Evolutionary conservation across 2,113 vertebrate genomes (phyloP).

Genomic region (Petrocephalus microphthalmus): DNA sequence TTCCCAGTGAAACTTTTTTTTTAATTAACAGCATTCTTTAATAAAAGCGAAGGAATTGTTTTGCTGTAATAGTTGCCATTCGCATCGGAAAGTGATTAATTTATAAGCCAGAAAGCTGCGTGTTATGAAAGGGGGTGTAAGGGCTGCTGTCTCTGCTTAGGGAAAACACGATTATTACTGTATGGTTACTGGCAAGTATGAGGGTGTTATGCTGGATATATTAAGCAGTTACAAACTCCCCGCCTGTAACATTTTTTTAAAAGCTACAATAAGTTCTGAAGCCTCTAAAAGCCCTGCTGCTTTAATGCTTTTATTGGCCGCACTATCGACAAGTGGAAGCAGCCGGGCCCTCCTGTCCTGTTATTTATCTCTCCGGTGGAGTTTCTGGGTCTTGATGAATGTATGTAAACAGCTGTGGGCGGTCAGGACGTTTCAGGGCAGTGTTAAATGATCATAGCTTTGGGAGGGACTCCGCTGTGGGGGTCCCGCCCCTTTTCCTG

Average conservation of each 20-base stretch:
- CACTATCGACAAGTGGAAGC: not conserved
- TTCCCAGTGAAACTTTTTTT: not conserved
- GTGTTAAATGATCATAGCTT: not conserved
- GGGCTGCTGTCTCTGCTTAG: not conserved
- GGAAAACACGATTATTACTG: not conserved
- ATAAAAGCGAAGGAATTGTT: not conserved
- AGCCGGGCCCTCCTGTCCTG: not conserved
- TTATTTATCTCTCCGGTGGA: not conserved
- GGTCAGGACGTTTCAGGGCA: not conserved
- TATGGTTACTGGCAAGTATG: not conserved
- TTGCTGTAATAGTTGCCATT: not conserved
- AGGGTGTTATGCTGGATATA: not conserved
- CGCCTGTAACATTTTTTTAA: not conserved
- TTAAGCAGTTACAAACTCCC: not conserved
- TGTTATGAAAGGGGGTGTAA: not conserved
- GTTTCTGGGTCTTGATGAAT: not conserved
- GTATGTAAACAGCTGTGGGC: not conserved
- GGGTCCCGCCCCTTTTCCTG: constrained; percentile 34
- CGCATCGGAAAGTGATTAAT: not conserved
- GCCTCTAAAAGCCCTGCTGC: not conserved
- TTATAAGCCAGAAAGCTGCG: not conserved
- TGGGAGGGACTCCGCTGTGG: not conserved
- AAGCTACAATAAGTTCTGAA: not conserved
- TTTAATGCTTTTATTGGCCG: not conserved
- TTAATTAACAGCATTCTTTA: not conserved